Base-by-base conservation (phyloP, 2,797 vertebrate genomes). In the Nyctalus aviator region DNA sequence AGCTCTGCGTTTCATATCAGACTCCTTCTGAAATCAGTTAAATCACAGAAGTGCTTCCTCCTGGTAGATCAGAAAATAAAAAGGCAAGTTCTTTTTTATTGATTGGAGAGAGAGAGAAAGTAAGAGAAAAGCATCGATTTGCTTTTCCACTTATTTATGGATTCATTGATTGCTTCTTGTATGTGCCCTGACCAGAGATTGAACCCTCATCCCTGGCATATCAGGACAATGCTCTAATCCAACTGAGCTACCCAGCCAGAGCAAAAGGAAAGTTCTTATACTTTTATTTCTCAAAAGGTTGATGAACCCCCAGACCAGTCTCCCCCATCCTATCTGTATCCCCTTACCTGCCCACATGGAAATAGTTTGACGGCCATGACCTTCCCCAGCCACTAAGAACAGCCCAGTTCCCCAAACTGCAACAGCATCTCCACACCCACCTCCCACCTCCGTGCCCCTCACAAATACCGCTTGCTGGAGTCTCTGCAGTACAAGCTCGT, bases 391-490 rank as follows among this genome's bases (percentile, higher is more conserved):
- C 48, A 20, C 32, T 8, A 32, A 25, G 41, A 71, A 81, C 41
- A 81, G 10, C 64, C 55, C 78, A 75, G 68, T 57, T 30, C 32
- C 50, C 6, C 46, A 21, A 41, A n/a, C 30, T 30, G 23, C 20
- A 9, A 5, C 6, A 30, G 76, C 21, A 57, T 50, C 69, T 30
- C 55, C 75, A n/a, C 11, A 30, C 7, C 53, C n/a, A n/a, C 11
- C 1, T 32, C 4, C 37, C 12, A 2, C 41, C 25, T 10, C 30
- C 53, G 44, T 3, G 12, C 15, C 55, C 15, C 37, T 25, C 62
- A 59, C 64, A 30, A 82, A 17, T 72, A 99, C 99, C 98, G 98
- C 96, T n/a, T 98, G 97, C 87, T 98, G 98, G 93, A 99, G 98
- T 75, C 97, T 98, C 91, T 96, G 88, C 66, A 99, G 98, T 84